Conservation (phyloP, 2,113 vertebrate species). For the Cercocebus atys region DNA sequence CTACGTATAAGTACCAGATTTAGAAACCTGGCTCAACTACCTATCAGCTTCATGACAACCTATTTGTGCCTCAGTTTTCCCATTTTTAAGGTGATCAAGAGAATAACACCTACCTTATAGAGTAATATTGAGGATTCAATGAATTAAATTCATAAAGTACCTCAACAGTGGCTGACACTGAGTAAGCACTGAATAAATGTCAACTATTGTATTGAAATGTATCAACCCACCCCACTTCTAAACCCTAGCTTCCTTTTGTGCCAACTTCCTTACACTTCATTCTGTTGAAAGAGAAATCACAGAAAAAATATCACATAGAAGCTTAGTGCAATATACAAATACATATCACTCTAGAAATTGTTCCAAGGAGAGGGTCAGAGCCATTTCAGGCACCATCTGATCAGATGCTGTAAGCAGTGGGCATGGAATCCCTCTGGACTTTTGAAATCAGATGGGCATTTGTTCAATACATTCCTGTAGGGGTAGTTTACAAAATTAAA, state of each 20-base stretch:
- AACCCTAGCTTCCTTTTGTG: not conserved
- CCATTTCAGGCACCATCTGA: slow-evolving; percentile 48
- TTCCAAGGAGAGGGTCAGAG: slow-evolving; percentile 24
- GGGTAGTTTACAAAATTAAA: slow-evolving; percentile 36
- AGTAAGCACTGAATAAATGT: not conserved
- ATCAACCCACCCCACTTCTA: not conserved
- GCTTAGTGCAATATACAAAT: not conserved
- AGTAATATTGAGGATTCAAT: not conserved
- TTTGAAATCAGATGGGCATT: slow-evolving; percentile 59
- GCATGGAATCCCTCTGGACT: slow-evolving; percentile 50
- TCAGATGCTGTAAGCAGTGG: slow-evolving; percentile 38
- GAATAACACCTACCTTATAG: not conserved
- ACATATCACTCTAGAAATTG: not conserved
- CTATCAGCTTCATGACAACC: not conserved
- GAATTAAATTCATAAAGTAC: not conserved
- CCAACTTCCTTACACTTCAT: not conserved
- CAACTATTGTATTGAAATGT: not conserved
- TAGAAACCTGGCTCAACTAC: not conserved
- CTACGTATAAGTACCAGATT: not conserved
- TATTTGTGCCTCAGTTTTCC: not conserved
- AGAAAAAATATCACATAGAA: not conserved
- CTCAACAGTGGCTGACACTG: not conserved
- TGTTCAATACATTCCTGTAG: slow-evolving; percentile 59
- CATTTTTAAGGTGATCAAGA: not conserved
- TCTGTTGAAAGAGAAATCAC: slow-evolving; percentile 6